phyloP scores from a whole-genome alignment of 2,797 vertebrate species.

The Hozukius guyotensis region DNA sequence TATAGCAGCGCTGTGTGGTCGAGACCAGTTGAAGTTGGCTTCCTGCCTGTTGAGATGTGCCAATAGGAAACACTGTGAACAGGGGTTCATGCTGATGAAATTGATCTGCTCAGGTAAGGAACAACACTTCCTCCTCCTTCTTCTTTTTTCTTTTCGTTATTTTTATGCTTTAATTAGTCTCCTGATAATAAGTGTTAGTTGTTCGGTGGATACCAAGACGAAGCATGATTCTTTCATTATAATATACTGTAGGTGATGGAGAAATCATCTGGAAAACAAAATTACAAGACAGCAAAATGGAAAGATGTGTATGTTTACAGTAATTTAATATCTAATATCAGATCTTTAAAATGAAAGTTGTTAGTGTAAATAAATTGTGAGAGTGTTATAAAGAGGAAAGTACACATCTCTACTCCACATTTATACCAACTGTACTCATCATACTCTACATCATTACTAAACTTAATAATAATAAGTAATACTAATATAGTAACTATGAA shows the following conservation, averaged over 20 bases:
- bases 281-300: neutral
- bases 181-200: neutral
- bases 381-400: neutral
- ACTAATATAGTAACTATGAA: too few relatives aligned
- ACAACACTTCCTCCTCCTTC: neutral
- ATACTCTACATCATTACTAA: neutral
- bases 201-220: neutral
- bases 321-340: neutral
- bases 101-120: conserved; percentile 90
- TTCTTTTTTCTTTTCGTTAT: neutral
- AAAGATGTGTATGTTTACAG: neutral
- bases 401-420: neutral
- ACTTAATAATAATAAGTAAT: neutral
- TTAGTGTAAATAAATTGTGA: neutral
- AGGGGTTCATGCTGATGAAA: conserved; percentile 91
- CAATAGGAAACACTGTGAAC: conserved; percentile 82
- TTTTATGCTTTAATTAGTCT: neutral
- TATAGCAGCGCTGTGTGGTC: conserved; percentile 42
- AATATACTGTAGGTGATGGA: neutral
- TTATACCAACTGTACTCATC: neutral
- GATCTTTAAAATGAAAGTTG: neutral
- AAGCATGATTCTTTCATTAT: too few relatives aligned
- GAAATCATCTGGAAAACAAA: neutral
- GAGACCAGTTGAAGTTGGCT: conserved; percentile 77
- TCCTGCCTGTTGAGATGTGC: conserved; percentile 84